Evolutionary conservation across 2,797 vertebrate genomes (phyloP), one percentile per base, ranked within the genome.

Genomic region (Lophius americanus): DNA sequence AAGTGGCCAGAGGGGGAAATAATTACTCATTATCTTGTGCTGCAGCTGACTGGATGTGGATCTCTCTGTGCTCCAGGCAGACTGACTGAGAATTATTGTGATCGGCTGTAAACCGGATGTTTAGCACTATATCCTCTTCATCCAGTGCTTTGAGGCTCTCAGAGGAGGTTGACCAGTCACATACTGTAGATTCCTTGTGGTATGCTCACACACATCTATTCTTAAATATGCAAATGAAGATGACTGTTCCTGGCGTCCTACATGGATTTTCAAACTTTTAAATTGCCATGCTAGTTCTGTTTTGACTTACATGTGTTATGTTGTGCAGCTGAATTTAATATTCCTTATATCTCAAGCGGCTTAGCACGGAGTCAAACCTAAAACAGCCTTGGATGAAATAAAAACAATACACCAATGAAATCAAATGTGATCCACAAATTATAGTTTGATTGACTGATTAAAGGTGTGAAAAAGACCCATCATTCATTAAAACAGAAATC

Each of bases 191-290:
- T 85, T 85, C 78, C 82, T 53, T 7, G 5, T 41, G 55, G 39
- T 59, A 58, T 65, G 39, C 51, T 66, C 57, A 88, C 82, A 87
- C 83, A 85, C 75, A 73, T 62, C 74, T 80, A 61, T 85, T 90
- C 78, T 87, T 79, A 58, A 68, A 77, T 68, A 72, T 82, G 83
- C 68, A 78, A 84, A 88, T 41, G 23, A 65, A 10, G 57, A 44
- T 3, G 23, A 42, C 42, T 70, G 82, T 61, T 81, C 74, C 64
- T 70, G 73, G 70, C 60, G 48, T 58, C 50, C 60, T 82, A 61
- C 14, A 11, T 13, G 2, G 42, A 39, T 47, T 68, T 64, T 73
- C 52, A 69, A 77, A 83, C 68, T 70, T 53, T 70, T 53, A 33
- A 42, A 64, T 12, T 32, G n/a, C 7, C 61, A 60, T 37, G 6